A percentile compares a stretch with the other conserved stretches of the same genome.
Evolutionary conservation across 2,888 invertebrate genomes (phyloP).

Genomic region (Drosophila buzzatii): DNA sequence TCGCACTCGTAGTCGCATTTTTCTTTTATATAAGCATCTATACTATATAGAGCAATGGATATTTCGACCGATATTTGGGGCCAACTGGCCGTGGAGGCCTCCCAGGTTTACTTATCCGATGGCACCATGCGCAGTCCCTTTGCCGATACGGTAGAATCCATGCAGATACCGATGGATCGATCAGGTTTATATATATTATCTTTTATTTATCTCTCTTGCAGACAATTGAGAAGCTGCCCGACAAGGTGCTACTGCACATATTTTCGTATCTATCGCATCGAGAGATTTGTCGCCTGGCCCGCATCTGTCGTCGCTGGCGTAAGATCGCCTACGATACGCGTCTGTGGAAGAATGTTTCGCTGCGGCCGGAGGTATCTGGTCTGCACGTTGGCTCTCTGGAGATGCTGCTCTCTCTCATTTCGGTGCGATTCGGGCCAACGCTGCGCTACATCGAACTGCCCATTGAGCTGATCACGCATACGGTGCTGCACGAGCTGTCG

Average conservation of each 20-base stretch:
- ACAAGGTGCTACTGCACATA: constrained; percentile 96
- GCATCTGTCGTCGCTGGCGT: constrained; percentile 98
- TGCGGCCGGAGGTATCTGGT: constrained; percentile 98
- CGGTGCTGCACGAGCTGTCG: constrained; percentile 97
- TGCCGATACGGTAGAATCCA: constrained; percentile 91
- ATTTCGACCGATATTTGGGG: constrained; percentile 94
- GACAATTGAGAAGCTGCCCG: constrained; percentile 98
- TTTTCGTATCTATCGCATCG: constrained; percentile 97
- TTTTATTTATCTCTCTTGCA: constrained; percentile 85
- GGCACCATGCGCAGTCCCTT: constrained; percentile 93
- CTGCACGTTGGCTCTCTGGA: constrained; percentile 91
- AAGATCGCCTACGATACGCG: constrained; percentile 97
- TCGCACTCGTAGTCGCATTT: constrained; percentile 42
- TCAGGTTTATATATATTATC: constrained; percentile 12
- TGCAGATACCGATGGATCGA: not conserved
- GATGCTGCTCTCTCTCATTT: constrained; percentile 93
- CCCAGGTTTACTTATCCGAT: constrained; percentile 93
- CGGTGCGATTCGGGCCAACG: constrained; percentile 94
- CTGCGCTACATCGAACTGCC: constrained; percentile 96
- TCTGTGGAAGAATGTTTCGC: constrained; percentile 97
- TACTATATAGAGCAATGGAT: constrained; percentile 87
- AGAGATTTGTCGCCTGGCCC: constrained; percentile 97
- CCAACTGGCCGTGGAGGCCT: constrained; percentile 94
- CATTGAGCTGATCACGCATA: constrained; percentile 98
- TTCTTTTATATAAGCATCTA: constrained; percentile 71